Percentiles rank a stretch among this genome's conserved stretches.
These are phyloP conservation scores for Macropodus opercularis DNA, from an alignment of 2,797 vertebrate species.

Conservation along the genomic window DNA sequence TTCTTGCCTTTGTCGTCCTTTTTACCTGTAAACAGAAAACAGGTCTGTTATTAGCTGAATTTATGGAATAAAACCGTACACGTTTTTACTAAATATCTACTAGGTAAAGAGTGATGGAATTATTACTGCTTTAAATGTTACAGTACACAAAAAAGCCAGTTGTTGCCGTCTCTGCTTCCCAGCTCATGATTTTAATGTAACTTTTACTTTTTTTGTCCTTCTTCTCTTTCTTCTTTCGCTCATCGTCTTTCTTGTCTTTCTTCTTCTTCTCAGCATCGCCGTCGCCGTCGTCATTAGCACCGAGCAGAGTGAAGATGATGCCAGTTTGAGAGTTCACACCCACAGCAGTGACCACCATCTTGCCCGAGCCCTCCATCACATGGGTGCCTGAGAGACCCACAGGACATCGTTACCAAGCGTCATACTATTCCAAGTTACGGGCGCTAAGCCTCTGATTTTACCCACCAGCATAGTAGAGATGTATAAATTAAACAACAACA, in stretches of 20 bases:
- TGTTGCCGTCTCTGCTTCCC: no score
- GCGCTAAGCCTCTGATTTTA: neutral
- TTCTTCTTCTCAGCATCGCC: constrained; percentile 87
- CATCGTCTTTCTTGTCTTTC: constrained; percentile 83
- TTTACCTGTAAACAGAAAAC: constrained; percentile 70
- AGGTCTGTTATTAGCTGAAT: no score
- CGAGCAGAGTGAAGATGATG: constrained; percentile 94
- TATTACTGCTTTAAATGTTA: no score
- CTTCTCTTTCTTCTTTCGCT: constrained; percentile 83
- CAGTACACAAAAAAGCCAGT: no score
- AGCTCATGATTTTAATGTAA: accelerated
- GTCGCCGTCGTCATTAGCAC: constrained; percentile 88
- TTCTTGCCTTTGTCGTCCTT: constrained; percentile 76
- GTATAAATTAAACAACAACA: no score
- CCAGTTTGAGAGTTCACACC: constrained; percentile 98
- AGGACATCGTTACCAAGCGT: no score
- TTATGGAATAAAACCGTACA: no score
- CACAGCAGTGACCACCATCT: constrained; percentile 94
- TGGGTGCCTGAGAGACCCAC: constrained; percentile 86
- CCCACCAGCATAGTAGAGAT: no score
- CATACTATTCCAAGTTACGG: no score
- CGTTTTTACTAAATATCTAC: no score
- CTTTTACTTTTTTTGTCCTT: constrained; percentile 78
- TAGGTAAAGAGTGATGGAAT: no score
- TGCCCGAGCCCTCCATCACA: constrained; percentile 97